phyloP scores from a whole-genome alignment of 2,888 invertebrate genomes.

The Tethea ocularis region DNA sequence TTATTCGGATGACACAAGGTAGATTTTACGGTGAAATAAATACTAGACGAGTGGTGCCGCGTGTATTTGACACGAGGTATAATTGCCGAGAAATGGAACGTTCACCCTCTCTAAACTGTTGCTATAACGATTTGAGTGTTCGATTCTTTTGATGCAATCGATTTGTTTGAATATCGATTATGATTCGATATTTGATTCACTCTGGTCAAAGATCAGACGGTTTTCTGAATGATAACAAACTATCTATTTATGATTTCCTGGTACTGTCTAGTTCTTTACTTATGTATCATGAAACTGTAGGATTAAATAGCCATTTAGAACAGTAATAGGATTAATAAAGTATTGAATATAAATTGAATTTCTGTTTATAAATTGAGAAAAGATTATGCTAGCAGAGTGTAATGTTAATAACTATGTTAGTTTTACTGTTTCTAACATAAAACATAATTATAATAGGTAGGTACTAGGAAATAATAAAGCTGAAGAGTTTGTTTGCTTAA shows the following conservation, averaged over 20 bases:
- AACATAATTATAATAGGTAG: too few species aligned
- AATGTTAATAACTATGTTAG: too few species aligned
- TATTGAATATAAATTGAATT: too few species aligned
- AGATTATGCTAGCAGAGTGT: too few species aligned
- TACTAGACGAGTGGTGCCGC: conserved; percentile 39
- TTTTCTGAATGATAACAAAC: not conserved
- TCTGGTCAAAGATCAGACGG: not conserved
- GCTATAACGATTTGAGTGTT: conserved; percentile 38
- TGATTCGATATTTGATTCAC: conserved; percentile 10
- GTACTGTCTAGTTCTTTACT: too few species aligned
- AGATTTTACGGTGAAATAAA: conserved; percentile 27
- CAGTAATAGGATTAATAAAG: too few species aligned
- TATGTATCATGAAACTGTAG: too few species aligned
- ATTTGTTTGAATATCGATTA: conserved; percentile 21
- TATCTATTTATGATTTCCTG: not conserved
- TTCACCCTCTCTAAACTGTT: conserved; percentile 64
- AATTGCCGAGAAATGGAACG: conserved; percentile 79
- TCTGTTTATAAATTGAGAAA: too few species aligned
- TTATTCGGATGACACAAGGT: conserved; percentile 32
- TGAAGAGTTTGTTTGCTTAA: too few species aligned
- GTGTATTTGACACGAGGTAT: conserved; percentile 75
- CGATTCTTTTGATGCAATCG: conserved; percentile 21
- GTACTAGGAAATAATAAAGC: too few species aligned
- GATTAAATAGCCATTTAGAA: too few species aligned
- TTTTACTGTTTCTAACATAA: too few species aligned